Base-by-base conservation (phyloP, 2,797 vertebrate species). In the Lepilemur septentrionalis region DNA sequence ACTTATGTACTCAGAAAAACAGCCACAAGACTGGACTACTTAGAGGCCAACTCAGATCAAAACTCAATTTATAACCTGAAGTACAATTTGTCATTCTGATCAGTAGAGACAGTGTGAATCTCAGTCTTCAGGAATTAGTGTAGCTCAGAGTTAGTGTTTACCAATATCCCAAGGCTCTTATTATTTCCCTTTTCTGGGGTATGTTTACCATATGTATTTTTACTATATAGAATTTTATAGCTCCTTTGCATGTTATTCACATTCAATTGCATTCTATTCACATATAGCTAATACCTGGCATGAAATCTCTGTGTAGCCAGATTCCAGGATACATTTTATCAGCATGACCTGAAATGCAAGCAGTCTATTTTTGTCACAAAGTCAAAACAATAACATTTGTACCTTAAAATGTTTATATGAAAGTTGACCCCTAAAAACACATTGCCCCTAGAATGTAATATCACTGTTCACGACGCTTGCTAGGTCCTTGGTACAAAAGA, bases 281-380 rank as follows among this genome's bases (percentile, higher is more conserved):
- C 90, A 79, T 20, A 48, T 4, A 86, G 57, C 61, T 20, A 65
- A 83, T 30, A 48, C 15, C 55, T 67, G 67, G 52, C 70, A 57
- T 63, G 52, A 78, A 93, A 95, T 89, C 59, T 65, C 55, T 92
- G 61, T 73, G 55, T 22, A 67, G 75, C 72, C 67, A 90, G 83
- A 90, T 90, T 83, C 83, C 67, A 57, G 83, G 67, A 93, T 67
- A 18, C 88, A 89, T 87, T 95, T 93, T 85, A 73, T 73, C 67
- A 55, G 10, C 86, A 85, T 76, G 89, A 94, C 84, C 67, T 90
- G 80, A 95, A 93, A 96, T 43, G 25, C 48, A 95, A 94, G 92
- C 65, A 92, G 59, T 78, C 76, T 93, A 73, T 96, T 96, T 94
- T 81, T 70, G 57, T 93, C 76, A 95, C 87, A 73, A 94, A 95